Percentiles rank a stretch among this genome's conserved stretches.
Conservation (phyloP, 2,113 vertebrate species). For the Struthio camelus region DNA sequence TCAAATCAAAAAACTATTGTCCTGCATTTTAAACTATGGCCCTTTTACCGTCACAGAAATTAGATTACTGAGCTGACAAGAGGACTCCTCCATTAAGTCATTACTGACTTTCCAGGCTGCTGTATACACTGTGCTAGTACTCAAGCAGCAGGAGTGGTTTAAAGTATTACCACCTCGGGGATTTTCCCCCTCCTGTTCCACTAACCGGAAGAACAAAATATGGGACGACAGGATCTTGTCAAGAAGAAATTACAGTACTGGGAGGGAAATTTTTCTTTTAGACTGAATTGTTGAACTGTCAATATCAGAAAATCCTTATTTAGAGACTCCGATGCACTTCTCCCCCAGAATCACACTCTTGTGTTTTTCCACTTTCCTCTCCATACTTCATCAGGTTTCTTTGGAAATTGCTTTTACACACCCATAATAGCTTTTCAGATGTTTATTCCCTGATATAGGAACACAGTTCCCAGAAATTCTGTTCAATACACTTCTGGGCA, state of each 20-base stretch:
- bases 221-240: background rate
- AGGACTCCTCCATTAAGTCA: too few relatives aligned
- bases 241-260: background rate
- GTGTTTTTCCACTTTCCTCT: background rate
- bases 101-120: too few relatives aligned
- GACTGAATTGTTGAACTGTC: background rate
- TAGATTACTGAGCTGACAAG: too few relatives aligned
- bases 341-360: background rate
- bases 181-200: background rate
- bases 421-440: background rate
- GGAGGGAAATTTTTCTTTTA: background rate
- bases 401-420: background rate
- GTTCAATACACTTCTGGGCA: rapidly evolving
- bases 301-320: background rate
- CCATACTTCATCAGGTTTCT: background rate
- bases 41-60: too few relatives aligned
- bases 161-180: background rate
- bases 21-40: too few relatives aligned
- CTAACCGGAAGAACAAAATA: background rate
- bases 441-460: background rate
- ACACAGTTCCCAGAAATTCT: background rate
- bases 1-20: too few relatives aligned
- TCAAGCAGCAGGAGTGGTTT: background rate
- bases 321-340: background rate
- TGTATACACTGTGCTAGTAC: too few relatives aligned